Conservation (phyloP, 30 jellyfish, hydroid and myxozoan genomes). For the Sanderia malayensis region DNA sequence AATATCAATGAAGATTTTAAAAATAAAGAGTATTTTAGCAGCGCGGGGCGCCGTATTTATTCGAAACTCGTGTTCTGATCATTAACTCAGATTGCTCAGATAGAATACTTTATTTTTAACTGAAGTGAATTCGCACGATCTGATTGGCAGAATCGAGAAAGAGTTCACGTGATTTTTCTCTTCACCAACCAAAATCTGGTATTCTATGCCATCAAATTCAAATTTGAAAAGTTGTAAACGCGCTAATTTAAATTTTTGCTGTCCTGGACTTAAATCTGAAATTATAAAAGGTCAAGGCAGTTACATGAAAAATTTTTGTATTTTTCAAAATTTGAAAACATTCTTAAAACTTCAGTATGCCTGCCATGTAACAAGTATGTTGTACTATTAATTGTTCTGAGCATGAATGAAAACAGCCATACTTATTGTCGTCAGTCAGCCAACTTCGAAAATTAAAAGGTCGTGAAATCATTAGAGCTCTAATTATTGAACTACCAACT, state of each 20-base stretch:
- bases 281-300: no score
- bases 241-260: neutral
- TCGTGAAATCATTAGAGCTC: no score
- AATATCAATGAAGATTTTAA: neutral
- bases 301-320: no score
- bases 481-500: no score
- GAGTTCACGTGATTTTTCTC: neutral
- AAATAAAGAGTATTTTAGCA: neutral
- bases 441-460: no score
- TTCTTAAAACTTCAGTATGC: no score
- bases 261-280: no score
- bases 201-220: neutral
- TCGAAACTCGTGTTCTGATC: conserved; percentile 11
- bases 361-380: no score
- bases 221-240: neutral
- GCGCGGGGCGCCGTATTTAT: neutral
- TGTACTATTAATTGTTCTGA: no score
- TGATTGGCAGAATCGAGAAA: conserved; percentile 8
- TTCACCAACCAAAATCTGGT: neutral
- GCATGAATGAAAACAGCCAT: no score
- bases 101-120: neutral
- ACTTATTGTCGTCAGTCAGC: no score
- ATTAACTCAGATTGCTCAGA: neutral
- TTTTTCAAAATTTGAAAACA: no score
- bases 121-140: neutral